Evolutionary conservation across 2,113 vertebrate genomes (phyloP), one percentile per base, ranked within the genome.

Genomic region (Epinephelus lanceolatus): DNA sequence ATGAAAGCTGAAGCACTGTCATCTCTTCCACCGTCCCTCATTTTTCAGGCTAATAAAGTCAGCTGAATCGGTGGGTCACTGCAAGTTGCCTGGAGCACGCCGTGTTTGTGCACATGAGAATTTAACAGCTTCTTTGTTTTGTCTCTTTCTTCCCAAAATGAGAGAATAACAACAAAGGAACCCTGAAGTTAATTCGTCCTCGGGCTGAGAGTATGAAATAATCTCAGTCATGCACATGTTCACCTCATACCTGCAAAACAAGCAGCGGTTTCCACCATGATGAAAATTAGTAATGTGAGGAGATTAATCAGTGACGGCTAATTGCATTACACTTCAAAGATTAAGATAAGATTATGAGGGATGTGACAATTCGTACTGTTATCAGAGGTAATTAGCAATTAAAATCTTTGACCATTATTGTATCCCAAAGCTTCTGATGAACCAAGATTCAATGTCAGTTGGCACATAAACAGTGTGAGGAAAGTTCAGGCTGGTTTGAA

Each of bases 1-100:
- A 93, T 94, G 90, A 90, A 92, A 93, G 83, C 74, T 88, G 88
- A 92, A 89, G 79, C 69, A 86, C 91, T 91, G 91, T 90, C 94
- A 93, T 94, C 81, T 76, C 80, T 82, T 87, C 85, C 83, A 86
- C 86, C 74, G 86, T 88, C 79, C 74, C 87, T 89, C 86, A 87
- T 94, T 93, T 92, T 91, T 92, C 89, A 92, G 86, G 51, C 89
- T 89, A 88, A 91, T 88, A 86, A 75, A 89, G 79, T 86, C 82
- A 79, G 68, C 40, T 37, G 81, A 74, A 83, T 56, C 13, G 33
- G 47, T 14, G 78, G 78, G 56, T 62, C 81, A 69, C 71, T 84
- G 51, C 61, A 30, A 33, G 70, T 47, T 57, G 65, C 81, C 69
- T 14, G 37, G 33, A 33, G 3, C 47, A 59, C 6, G 73, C 33